phyloP scores from a whole-genome alignment of 2,797 vertebrate species.

The Rousettus madagascariensis region DNA sequence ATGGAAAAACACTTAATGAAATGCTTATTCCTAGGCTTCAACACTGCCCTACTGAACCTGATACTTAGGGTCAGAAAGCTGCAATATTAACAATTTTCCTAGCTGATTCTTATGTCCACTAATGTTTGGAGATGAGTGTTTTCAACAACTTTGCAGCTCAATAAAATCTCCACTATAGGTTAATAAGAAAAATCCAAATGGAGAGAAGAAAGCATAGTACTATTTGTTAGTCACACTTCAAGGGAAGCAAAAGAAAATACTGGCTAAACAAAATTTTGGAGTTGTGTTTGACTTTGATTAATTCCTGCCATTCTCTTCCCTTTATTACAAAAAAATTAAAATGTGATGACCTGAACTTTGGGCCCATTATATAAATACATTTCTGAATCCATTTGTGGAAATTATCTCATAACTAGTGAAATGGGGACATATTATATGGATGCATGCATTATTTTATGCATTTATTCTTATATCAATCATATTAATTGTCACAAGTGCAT shows the following conservation, averaged over 20 bases:
- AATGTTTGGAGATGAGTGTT: constrained; percentile 50
- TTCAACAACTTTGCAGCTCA: constrained; percentile 61
- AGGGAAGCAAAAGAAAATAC: constrained; percentile 49
- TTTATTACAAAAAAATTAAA: constrained; percentile 55
- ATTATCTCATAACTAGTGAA: constrained; percentile 16
- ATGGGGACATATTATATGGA: neutral
- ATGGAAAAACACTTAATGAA: neutral
- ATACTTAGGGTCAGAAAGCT: neutral
- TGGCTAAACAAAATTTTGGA: constrained; percentile 57
- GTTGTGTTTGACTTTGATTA: constrained; percentile 57
- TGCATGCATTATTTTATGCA: neutral
- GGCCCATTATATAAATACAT: constrained; percentile 8
- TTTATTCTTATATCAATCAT: neutral
- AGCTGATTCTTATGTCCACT: constrained; percentile 37
- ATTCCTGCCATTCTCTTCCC: neutral
- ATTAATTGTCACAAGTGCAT: neutral
- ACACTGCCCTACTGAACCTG: neutral
- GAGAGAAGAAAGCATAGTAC: constrained; percentile 47
- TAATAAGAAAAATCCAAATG: constrained; percentile 58
- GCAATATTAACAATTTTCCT: constrained; percentile 47
- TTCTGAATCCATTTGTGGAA: constrained; percentile 39
- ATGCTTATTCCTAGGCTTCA: neutral
- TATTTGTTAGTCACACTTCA: constrained; percentile 64
- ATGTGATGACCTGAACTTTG: constrained; percentile 47
- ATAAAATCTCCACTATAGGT: constrained; percentile 42